These are phyloP conservation scores for Dasysyrphus tricinctus DNA, from an alignment of 2,888 invertebrate genomes.

Conservation along the genomic window DNA sequence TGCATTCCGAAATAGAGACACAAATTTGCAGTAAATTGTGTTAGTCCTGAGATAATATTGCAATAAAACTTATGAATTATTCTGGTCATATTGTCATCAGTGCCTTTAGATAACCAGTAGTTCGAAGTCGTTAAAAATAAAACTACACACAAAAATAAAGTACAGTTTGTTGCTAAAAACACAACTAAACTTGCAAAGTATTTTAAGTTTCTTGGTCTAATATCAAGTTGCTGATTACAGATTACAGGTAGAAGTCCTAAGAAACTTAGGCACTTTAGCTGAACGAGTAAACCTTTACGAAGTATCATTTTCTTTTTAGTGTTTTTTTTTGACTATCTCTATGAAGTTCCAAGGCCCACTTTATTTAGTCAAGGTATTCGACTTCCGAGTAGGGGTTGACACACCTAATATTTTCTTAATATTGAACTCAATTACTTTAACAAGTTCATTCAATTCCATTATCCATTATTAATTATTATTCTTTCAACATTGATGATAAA, in stretches of 20 bases:
- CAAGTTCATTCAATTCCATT: too few relatives aligned
- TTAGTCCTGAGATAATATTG: neutral
- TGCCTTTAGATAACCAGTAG: neutral
- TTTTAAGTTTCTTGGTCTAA: neutral
- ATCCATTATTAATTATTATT: too few relatives aligned
- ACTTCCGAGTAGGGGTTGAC: too few relatives aligned
- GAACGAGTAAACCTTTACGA: neutral
- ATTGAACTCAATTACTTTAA: too few relatives aligned
- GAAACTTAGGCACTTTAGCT: neutral
- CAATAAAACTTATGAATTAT: conserved; percentile 2
- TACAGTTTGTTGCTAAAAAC: neutral
- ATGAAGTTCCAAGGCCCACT: too few relatives aligned
- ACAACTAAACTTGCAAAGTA: neutral
- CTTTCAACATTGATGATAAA: too few relatives aligned
- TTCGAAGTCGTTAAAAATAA: neutral
- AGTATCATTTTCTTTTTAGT: neutral
- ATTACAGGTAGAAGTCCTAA: neutral
- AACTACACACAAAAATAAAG: neutral
- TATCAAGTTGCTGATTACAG: neutral
- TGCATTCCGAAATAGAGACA: neutral
- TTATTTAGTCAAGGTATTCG: too few relatives aligned
- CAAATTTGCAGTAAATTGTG: neutral
- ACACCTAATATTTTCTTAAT: too few relatives aligned
- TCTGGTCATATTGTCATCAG: neutral
- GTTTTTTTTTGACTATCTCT: neutral